Conservation (phyloP, 2,888 invertebrate genomes). For the Cybosia mesomella region DNA sequence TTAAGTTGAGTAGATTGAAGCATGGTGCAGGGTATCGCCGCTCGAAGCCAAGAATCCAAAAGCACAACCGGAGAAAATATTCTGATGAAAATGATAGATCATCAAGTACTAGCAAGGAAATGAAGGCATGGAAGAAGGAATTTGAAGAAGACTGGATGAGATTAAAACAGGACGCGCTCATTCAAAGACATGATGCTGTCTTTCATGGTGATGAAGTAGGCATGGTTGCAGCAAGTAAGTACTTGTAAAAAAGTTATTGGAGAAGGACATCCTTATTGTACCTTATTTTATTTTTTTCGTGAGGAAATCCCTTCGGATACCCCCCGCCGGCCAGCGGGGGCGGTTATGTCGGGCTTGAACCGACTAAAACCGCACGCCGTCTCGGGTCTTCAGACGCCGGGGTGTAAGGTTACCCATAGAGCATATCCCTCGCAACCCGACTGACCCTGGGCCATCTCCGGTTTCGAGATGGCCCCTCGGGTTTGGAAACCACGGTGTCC, state of each 20-base stretch:
- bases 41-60: background rate
- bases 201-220: background rate
- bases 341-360: no score
- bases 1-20: background rate
- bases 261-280: no score
- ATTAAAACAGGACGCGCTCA: constrained; percentile 5
- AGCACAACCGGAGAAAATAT: constrained; percentile 5
- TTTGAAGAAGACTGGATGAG: background rate
- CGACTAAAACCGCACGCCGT: no score
- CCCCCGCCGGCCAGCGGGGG: no score
- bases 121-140: background rate
- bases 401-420: no score
- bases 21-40: background rate
- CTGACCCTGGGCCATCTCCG: no score
- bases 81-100: background rate
- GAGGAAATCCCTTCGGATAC: no score
- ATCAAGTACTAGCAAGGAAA: background rate
- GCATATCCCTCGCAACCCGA: no score
- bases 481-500: no score
- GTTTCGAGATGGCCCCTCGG: no score
- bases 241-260: background rate
- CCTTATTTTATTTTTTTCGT: no score
- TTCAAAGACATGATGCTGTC: background rate
- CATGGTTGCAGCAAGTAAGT: constrained; percentile 3
- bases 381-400: no score